A percentile compares a stretch with the other conserved stretches of the same genome.
Evolutionary conservation across 2,888 invertebrate species (phyloP).

Genomic region (Nebria brevicollis): DNA sequence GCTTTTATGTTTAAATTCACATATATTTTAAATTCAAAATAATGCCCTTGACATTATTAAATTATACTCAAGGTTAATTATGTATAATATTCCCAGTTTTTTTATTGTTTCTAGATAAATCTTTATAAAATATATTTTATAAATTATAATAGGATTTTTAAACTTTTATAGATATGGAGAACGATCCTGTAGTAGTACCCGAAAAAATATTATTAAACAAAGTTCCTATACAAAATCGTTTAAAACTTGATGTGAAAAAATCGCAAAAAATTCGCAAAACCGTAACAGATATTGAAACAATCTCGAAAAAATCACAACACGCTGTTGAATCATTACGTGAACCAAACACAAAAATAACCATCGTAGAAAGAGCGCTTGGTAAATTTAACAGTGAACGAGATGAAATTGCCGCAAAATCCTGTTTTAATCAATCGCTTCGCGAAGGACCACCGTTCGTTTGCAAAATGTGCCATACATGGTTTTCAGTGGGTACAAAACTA

Average conservation of each 20-base stretch:
- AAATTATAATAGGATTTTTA: neutral
- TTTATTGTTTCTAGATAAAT: neutral
- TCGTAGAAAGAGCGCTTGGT: conserved; percentile 40
- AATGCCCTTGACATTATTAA: conserved; percentile 7
- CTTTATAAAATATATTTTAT: too few relatives aligned
- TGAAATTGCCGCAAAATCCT: conserved; percentile 3
- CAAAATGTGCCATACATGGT: conserved; percentile 31
- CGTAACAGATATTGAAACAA: neutral
- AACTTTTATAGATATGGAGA: conserved; percentile 17
- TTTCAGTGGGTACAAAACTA: conserved; percentile 38
- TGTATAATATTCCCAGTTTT: neutral
- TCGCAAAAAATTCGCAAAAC: neutral
- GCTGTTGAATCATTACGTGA: conserved; percentile 17
- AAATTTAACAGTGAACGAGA: conserved; percentile 39
- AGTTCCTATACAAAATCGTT: conserved; percentile 29
- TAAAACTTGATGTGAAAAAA: conserved; percentile 15
- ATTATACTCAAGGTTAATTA: neutral
- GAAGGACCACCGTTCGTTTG: conserved; percentile 38
- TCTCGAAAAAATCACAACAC: neutral
- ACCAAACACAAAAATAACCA: conserved; percentile 33
- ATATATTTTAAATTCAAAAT: neutral
- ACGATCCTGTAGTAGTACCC: neutral
- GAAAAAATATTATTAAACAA: conserved; percentile 27
- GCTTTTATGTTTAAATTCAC: neutral
- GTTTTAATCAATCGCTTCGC: conserved; percentile 8